Base-by-base conservation (phyloP, 2,888 invertebrate species). In the Drosophila falleni region DNA sequence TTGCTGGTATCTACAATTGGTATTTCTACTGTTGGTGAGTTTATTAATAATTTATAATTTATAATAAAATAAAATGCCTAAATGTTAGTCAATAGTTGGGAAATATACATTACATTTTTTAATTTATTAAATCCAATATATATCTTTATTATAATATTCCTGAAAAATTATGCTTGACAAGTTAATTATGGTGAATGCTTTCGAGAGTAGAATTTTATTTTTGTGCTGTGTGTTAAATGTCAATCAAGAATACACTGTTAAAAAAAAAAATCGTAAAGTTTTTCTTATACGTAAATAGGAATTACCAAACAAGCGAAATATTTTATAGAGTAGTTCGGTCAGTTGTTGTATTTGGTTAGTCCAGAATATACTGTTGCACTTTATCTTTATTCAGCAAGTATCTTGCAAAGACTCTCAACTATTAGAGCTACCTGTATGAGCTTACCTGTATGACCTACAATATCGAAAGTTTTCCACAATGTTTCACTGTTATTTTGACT, bases 1-100 rank as follows among this genome's bases (percentile, higher is more conserved):
- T 78, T 89, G 90, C 71, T 88, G 91, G 83, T 81, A 88, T 72
- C 84, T 86, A 55, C 85, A 89, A 83, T 70, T 90, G 65, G 77
- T 90, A 60, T 89, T 90, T 74, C 73, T 91, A 71, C 85, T 91
- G 71, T 70, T 91, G 90, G 91, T 42, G 19, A 42, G 42, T 19
- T 19, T 1, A 19, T 19, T 19, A 19, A 19, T 19, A 19, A 19
- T n/a, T n/a, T n/a, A n/a, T 19, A 19, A 19, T 19, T 19, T 19
- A 19, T 19, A 19, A 19, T 19, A 19, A 33, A 11, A 33, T 11
- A 11, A 4, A 33, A 4, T 10, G 3, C 31, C 3, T 33, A 33
- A 10, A 33, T 19, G 19, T 19, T 19, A 19, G 19, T 19, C 1
- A 19, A 19, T 19, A 19, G 19, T 19, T 19, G 2, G 19, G 19